A percentile compares a stretch with the other conserved stretches of the same genome.
Evolutionary conservation across 2,888 invertebrate genomes (phyloP).

Genomic region (Andrena hattorfiana): DNA sequence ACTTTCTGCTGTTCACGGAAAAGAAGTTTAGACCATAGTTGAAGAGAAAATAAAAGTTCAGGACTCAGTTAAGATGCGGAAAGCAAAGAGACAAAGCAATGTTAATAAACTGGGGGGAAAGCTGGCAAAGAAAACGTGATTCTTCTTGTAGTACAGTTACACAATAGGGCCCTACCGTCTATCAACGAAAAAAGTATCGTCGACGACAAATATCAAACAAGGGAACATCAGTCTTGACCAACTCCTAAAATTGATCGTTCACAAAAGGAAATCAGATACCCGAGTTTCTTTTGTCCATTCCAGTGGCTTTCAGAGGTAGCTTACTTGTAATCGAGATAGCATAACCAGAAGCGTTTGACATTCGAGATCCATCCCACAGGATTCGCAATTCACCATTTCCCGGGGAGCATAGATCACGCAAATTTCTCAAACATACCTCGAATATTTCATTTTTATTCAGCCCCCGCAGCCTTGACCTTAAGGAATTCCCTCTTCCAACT

Average conservation of each 20-base stretch:
- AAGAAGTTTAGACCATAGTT: too few species aligned
- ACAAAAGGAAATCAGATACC: constrained; percentile 42
- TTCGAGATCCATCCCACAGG: constrained; percentile 9
- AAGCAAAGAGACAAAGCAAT: neutral
- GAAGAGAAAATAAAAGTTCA: too few species aligned
- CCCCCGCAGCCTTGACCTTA: constrained; percentile 2
- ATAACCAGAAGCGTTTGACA: neutral
- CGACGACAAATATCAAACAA: constrained; percentile 53
- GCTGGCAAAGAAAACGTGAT: neutral
- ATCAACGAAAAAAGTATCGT: constrained; percentile 19
- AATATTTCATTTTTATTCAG: neutral
- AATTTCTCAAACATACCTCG: neutral
- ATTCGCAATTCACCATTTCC: neutral
- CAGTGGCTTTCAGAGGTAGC: constrained; percentile 28
- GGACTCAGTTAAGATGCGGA: too few species aligned
- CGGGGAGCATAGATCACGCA: neutral
- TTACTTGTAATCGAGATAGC: constrained; percentile 3
- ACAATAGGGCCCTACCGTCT: constrained; percentile 30
- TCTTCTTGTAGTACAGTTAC: constrained; percentile 14
- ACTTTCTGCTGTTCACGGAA: too few species aligned
- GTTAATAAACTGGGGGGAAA: constrained; percentile 14
- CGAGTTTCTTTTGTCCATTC: constrained; percentile 43
- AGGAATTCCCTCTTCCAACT: neutral
- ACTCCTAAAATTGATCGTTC: constrained; percentile 47
- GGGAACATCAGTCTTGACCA: constrained; percentile 46